Base-by-base conservation (phyloP, 37 sponge, comb jelly and placozoan species). In the Oscarella lobularis region DNA sequence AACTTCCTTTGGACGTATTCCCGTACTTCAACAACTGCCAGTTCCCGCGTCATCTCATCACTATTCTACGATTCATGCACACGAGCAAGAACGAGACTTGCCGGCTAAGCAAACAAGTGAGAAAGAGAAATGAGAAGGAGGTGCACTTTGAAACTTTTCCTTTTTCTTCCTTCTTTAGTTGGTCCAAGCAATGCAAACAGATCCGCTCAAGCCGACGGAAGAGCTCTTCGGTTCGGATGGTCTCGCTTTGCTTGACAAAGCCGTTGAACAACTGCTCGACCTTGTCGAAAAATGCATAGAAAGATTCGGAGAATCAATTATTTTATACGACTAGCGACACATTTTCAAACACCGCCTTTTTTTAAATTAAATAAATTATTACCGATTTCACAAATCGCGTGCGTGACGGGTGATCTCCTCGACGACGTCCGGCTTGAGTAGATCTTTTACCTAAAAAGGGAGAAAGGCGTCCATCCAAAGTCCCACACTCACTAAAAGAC, bases 371-470 rank as follows among this genome's bases (percentile, higher is more conserved):
- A n/a, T n/a, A n/a, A n/a, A n/a, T n/a, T n/a, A n/a, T n/a, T n/a
- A n/a, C n/a, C n/a, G n/a, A n/a, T n/a, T 29, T 76, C 29, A 27
- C 14, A 29, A 35, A 29, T 76, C 3, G 40, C 77, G 40, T 20
- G 31, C 75, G 30, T 37, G 37, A 4, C 37, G 20, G 36, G 77
- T 77, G 2, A 5, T 35, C 70, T 74, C 70, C 38, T 67, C 71
- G 20, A 77, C 20, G 34, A 77, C 30, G 66, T n/a, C 71, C 66
- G 68, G 78, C 71, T 77, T 30, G 5, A 74, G 6, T 37, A 67
- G 34, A 48, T 66, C 70, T 30, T 33, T 77, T 70, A 77, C 68
- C 68, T 67, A 67, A 68, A 5, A 5, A 68, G 5, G 31, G 6
- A 68, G 31, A 4, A 5, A 68, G 29, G 71, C 60, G 60, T 48